A percentile compares a stretch with the other conserved stretches of the same genome.
Conservation (phyloP, 2,113 vertebrate genomes). For the Dascyllus trimaculatus region DNA sequence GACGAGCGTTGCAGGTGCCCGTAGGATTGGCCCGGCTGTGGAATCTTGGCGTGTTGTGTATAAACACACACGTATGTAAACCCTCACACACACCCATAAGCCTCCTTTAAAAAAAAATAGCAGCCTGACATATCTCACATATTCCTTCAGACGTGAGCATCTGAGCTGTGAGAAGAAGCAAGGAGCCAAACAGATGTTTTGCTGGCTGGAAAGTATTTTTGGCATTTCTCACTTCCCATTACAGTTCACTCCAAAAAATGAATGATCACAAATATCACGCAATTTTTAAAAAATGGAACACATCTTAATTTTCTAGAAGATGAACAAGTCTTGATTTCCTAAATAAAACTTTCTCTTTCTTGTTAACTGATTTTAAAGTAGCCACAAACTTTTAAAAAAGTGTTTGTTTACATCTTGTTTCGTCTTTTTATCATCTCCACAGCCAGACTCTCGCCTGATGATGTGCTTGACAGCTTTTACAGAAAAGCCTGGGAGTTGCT, state of each 20-base stretch:
- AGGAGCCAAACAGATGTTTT: conserved; percentile 89
- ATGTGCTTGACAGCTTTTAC: conserved; percentile 63
- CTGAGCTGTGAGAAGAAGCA: conserved; percentile 81
- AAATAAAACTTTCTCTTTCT: not conserved
- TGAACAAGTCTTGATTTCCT: not conserved
- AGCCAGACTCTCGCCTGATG: conserved; percentile 41
- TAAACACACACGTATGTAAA: conserved; percentile 65
- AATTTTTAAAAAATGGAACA: conserved; percentile 38
- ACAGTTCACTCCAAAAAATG: conserved; percentile 48
- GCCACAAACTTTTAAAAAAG: too few species aligned
- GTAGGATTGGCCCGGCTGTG: conserved; percentile 82
- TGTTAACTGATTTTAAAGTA: conserved; percentile 5
- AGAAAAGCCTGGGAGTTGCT: conserved; percentile 62
- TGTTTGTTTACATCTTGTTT: conserved; percentile 37
- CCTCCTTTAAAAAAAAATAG: conserved; percentile 31
- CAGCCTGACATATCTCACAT: conserved; percentile 75
- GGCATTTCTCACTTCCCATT: conserved; percentile 77
- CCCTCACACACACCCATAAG: not conserved
- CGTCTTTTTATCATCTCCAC: conserved; percentile 60
- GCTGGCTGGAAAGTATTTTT: conserved; percentile 78
- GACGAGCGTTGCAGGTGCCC: conserved; percentile 88
- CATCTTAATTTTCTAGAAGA: not conserved
- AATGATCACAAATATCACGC: conserved; percentile 58
- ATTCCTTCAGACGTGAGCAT: conserved; percentile 80
- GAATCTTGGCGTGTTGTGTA: conserved; percentile 84